Conservation (phyloP, 1,140 invertebrate genomes). For the Drosophila neocordata region DNA sequence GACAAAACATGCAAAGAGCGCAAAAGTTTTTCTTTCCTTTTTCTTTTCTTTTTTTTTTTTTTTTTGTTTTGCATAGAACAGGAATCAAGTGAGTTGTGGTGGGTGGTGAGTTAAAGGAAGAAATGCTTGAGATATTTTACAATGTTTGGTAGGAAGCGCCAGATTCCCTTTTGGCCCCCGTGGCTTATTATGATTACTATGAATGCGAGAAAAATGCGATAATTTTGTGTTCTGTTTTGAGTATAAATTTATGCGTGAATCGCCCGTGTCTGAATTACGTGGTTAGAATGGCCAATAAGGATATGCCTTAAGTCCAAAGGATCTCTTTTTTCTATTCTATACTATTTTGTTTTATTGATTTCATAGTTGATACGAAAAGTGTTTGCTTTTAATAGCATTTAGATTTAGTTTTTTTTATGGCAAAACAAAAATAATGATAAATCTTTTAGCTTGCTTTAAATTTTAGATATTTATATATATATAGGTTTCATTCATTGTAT, state of each 20-base stretch:
- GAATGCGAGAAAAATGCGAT: slow-evolving; percentile 61
- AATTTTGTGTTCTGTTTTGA: slow-evolving; percentile 57
- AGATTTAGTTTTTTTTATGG: slow-evolving; percentile 38
- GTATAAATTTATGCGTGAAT: slow-evolving; percentile 48
- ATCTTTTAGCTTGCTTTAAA: background rate
- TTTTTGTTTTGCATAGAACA: slow-evolving; percentile 5
- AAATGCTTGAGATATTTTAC: slow-evolving; percentile 55
- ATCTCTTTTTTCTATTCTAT: background rate
- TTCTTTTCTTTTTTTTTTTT: background rate
- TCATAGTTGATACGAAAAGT: slow-evolving; percentile 8
- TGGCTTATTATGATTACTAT: slow-evolving; percentile 55
- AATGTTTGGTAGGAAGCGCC: background rate
- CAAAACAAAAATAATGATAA: too few species aligned
- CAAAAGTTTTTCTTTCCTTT: background rate
- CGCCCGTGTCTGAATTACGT: slow-evolving; percentile 31
- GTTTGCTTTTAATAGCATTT: slow-evolving; percentile 25
- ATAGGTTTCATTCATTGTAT: slow-evolving; percentile 18
- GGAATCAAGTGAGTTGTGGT: too few species aligned
- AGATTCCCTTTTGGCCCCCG: slow-evolving; percentile 19
- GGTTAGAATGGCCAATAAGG: slow-evolving; percentile 47
- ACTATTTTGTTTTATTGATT: slow-evolving; percentile 51
- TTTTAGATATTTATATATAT: background rate
- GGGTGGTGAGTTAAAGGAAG: too few species aligned
- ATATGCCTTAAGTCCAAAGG: background rate
- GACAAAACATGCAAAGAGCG: slow-evolving; percentile 17